A percentile compares a stretch with the other conserved stretches of the same genome.
These are phyloP conservation scores for Phymanthus crucifer DNA, from an alignment of 92 coral and sea anemone species.

Conservation along the genomic window DNA sequence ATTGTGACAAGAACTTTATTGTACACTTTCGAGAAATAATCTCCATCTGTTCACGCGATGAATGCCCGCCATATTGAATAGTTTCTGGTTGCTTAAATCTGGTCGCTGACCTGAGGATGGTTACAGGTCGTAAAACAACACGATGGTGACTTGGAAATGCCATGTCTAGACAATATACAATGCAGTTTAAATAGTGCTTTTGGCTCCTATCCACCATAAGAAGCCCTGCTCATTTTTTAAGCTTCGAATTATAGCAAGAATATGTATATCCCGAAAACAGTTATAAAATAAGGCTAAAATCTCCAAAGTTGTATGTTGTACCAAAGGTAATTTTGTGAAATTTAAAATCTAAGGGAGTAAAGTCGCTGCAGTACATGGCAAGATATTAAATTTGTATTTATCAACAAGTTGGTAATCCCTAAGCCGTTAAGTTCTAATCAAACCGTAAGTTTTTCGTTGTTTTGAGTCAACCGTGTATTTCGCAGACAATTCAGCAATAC, in stretches of 20 bases:
- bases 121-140: conserved; percentile 24
- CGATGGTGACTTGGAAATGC: conserved; percentile 19
- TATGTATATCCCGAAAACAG: background rate
- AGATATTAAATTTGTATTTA: conserved; percentile 37
- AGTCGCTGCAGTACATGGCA: conserved; percentile 2
- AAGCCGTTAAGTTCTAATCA: conserved; percentile 55
- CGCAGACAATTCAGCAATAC: conserved; percentile 23
- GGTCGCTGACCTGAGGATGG: conserved; percentile 7
- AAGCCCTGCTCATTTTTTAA: conserved; percentile 1
- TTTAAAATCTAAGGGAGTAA: too few relatives aligned
- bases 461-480: conserved; percentile 22
- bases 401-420: conserved; percentile 54
- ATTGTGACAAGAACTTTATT: conserved; percentile 63
- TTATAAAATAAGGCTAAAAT: background rate
- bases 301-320: background rate
- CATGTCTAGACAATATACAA: conserved; percentile 23
- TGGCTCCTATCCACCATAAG: background rate
- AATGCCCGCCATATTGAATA: background rate
- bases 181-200: background rate
- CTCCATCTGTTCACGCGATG: conserved; percentile 44
- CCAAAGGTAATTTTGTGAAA: too few relatives aligned
- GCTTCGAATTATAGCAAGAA: background rate
- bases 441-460: conserved; percentile 31
- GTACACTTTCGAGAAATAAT: conserved; percentile 52
- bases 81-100: background rate